Percentiles rank a stretch among this genome's conserved stretches.
phyloP scores from a whole-genome alignment of 2,797 vertebrate species.

The Bradypodion pumilum region DNA sequence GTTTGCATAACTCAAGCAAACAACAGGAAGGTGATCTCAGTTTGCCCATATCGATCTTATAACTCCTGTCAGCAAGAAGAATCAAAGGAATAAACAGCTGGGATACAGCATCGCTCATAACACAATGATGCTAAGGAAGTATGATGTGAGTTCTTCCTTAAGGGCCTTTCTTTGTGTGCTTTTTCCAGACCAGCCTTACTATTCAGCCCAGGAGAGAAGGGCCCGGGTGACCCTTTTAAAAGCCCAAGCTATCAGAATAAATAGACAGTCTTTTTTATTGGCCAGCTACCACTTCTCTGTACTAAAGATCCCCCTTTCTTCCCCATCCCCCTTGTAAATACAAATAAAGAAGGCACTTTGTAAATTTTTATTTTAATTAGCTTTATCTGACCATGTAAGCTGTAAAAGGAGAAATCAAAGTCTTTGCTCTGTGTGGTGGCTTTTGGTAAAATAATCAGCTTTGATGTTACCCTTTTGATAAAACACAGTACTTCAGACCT shows the following conservation, averaged over 20 bases:
- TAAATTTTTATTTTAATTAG: constrained; percentile 69
- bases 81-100: constrained; percentile 62
- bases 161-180: constrained; percentile 44
- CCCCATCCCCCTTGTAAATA: constrained; percentile 37
- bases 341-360: constrained; percentile 56
- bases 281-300: constrained; percentile 8
- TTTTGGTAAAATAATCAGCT: constrained; percentile 73
- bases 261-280: constrained; percentile 64
- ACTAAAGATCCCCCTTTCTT: neutral
- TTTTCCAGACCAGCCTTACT: constrained; percentile 56
- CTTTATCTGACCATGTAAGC: constrained; percentile 62
- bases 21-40: constrained; percentile 50
- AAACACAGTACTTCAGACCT: constrained; percentile 53
- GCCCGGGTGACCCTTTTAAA: constrained; percentile 56
- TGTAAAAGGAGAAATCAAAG: constrained; percentile 73
- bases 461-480: constrained; percentile 77
- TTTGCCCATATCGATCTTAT: constrained; percentile 54
- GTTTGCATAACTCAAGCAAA: constrained; percentile 36
- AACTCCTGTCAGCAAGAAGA: constrained; percentile 52
- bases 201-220: constrained; percentile 15
- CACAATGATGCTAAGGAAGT: constrained; percentile 56
- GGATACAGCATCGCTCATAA: constrained; percentile 50
- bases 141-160: constrained; percentile 48
- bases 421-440: constrained; percentile 58
- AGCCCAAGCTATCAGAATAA: constrained; percentile 39